Conservation (phyloP, 2,113 vertebrate species). For the Ammodramus savannarum region DNA sequence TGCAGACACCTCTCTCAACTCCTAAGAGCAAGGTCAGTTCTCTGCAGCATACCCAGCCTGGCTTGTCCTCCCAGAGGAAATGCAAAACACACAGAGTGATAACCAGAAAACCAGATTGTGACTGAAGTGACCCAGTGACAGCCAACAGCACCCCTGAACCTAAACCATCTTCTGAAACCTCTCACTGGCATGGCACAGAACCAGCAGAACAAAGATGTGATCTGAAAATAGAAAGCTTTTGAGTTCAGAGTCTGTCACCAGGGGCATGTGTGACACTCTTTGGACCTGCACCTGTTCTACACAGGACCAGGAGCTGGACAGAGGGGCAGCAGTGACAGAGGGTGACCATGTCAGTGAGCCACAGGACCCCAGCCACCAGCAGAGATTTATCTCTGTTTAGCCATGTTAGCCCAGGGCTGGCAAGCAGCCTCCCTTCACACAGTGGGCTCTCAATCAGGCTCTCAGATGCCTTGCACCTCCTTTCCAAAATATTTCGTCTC, state of each 20-base stretch:
- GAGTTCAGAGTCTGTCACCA: background rate
- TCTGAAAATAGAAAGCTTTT: background rate
- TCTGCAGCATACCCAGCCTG: background rate
- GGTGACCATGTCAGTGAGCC: background rate
- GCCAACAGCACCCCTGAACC: background rate
- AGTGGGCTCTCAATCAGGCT: background rate
- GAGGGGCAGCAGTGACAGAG: background rate
- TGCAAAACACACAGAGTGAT: background rate
- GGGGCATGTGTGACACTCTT: accelerated
- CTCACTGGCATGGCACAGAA: background rate
- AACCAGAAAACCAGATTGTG: background rate
- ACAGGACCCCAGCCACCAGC: background rate
- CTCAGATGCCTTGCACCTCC: background rate
- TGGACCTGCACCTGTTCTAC: background rate
- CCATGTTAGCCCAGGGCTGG: background rate
- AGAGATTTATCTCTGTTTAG: background rate
- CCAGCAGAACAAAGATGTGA: background rate
- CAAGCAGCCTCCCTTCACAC: background rate
- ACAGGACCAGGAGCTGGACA: background rate
- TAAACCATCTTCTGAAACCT: background rate
- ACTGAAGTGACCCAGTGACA: background rate
- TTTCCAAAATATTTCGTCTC: background rate
- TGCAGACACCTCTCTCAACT: background rate
- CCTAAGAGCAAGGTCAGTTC: background rate
- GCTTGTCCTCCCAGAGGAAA: background rate